These are phyloP conservation scores for Mallateleia sp. DNA, from an alignment of 2,888 invertebrate genomes.

Conservation along the genomic window DNA sequence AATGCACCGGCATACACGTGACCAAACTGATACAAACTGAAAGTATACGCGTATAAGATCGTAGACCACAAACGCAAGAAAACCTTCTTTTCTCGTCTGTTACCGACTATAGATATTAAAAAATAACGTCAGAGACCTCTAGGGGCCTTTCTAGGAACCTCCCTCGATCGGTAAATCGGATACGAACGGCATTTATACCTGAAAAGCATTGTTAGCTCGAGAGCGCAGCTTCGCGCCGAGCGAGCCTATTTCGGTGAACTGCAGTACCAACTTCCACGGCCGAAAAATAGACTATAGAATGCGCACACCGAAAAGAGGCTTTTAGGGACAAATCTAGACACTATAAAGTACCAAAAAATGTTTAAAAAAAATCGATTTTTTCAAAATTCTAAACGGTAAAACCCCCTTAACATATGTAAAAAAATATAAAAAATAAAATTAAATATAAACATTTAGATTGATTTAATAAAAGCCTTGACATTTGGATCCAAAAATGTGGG, in stretches of 20 bases:
- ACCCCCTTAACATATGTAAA: no score
- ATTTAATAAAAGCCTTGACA: no score
- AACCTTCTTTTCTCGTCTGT: neutral
- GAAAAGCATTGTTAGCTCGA: slow-evolving; percentile 22
- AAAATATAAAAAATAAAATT: no score
- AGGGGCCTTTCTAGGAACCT: neutral
- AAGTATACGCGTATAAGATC: slow-evolving; percentile 7
- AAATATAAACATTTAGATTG: no score
- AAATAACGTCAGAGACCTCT: slow-evolving; percentile 8
- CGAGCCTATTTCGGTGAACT: slow-evolving; percentile 18
- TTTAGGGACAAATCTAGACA: no score
- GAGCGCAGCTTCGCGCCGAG: slow-evolving; percentile 7
- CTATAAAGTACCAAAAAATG: no score
- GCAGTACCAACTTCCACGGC: slow-evolving; percentile 8
- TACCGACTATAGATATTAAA: slow-evolving; percentile 2
- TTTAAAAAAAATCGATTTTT: no score
- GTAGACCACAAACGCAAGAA: slow-evolving; percentile 6
- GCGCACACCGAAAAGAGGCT: neutral
- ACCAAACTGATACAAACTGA: neutral
- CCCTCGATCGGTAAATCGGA: slow-evolving; percentile 9
- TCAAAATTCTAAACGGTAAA: no score
- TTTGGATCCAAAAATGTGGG: no score
- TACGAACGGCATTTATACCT: slow-evolving; percentile 18
- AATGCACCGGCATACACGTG: slow-evolving; percentile 4
- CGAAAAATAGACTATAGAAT: slow-evolving; percentile 11